Conservation (phyloP, 2,113 vertebrate species). For the Aspidoscelis tigris region DNA sequence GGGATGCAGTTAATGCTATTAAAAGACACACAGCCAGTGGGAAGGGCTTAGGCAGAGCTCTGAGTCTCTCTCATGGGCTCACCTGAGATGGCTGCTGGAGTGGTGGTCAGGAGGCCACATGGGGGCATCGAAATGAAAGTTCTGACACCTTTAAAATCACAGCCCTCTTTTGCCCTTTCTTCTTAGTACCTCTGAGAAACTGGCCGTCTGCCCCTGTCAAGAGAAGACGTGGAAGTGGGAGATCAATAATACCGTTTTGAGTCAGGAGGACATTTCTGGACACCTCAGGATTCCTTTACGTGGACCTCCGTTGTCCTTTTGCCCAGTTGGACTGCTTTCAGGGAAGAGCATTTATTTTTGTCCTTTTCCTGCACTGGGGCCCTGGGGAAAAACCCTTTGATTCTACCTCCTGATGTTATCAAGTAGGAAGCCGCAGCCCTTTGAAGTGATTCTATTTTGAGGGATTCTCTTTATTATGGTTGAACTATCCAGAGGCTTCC, state of each 20-base stretch:
- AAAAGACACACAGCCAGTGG: no score
- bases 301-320: constrained; percentile 14
- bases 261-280: fast-evolving
- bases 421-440: constrained; percentile 45
- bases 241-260: background rate
- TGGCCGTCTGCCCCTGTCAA: background rate
- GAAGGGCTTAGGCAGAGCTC: no score
- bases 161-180: background rate
- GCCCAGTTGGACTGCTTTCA: background rate
- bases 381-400: constrained; percentile 36
- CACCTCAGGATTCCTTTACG: background rate
- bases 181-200: background rate
- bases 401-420: constrained; percentile 44
- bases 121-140: no score
- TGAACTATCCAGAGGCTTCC: background rate
- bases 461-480: constrained; percentile 1
- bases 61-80: no score
- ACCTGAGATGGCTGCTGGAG: no score
- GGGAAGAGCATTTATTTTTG: constrained; percentile 40
- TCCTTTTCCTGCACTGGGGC: constrained; percentile 42
- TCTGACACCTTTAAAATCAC: no score
- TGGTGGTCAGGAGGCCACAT: no score
- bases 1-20: no score
- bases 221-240: background rate
- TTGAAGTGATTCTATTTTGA: constrained; percentile 3